A percentile compares a stretch with the other conserved stretches of the same genome.
Conservation (phyloP, 2,797 vertebrate species). For the Hippopotamyrus pictus region DNA sequence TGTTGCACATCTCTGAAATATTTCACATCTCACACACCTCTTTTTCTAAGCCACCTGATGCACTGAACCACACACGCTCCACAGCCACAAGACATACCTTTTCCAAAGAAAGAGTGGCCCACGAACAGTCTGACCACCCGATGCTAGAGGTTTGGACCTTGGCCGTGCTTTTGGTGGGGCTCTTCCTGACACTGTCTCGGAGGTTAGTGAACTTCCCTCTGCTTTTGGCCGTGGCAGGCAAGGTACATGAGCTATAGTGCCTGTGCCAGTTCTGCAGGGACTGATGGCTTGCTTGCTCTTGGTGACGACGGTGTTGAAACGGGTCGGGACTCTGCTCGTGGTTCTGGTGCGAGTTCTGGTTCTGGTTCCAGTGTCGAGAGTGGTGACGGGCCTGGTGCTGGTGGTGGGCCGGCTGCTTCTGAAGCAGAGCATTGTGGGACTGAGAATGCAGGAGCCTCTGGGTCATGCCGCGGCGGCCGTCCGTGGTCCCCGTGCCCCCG, state of each 20-base stretch:
- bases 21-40: background rate
- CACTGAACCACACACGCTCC: background rate
- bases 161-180: constrained; percentile 75
- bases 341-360: constrained; percentile 14
- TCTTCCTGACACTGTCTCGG: constrained; percentile 80
- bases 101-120: constrained; percentile 53
- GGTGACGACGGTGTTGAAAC: background rate
- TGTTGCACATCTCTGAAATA: background rate
- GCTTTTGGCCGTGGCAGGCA: constrained; percentile 61
- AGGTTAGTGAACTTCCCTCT: constrained; percentile 72
- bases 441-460: constrained; percentile 43
- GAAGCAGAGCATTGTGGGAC: constrained; percentile 32
- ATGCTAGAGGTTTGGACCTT: constrained; percentile 59
- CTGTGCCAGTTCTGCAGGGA: background rate
- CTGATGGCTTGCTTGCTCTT: constrained; percentile 31
- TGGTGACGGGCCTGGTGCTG: constrained; percentile 28
- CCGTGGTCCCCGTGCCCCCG: constrained; percentile 30
- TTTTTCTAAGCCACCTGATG: background rate
- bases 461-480: constrained; percentile 17
- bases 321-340: constrained; percentile 28
- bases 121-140: constrained; percentile 51
- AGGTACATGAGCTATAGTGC: constrained; percentile 54
- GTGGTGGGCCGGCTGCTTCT: constrained; percentile 41
- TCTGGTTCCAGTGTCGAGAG: constrained; percentile 29
- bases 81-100: constrained; percentile 55